Conservation (phyloP, 2,113 vertebrate genomes). For the cattle (Bos taurus) region ARS-UCD2.0 NC_037348.1:23131001-23131500, state of each 20-base stretch:
- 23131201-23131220: no score
- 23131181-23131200: not conserved
- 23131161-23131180: not conserved
- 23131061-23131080: not conserved
- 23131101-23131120: not conserved
- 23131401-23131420: not conserved
- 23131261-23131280: accelerated
- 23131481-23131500: not conserved
- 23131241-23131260: not conserved
- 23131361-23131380: not conserved
- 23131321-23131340: not conserved
- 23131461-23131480: not conserved
- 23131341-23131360: not conserved
- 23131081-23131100: not conserved
- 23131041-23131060: not conserved
- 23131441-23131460: not conserved
- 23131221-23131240: not conserved
- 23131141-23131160: not conserved
- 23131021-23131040: not conserved
- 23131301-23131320: not conserved
- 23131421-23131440: not conserved
- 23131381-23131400: not conserved
- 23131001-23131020: not conserved
- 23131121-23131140: not conserved
- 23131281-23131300: not conserved